These are phyloP conservation scores for Lagocephalus sceleratus DNA, from an alignment of 2,797 vertebrate genomes.

Conservation along the genomic window DNA sequence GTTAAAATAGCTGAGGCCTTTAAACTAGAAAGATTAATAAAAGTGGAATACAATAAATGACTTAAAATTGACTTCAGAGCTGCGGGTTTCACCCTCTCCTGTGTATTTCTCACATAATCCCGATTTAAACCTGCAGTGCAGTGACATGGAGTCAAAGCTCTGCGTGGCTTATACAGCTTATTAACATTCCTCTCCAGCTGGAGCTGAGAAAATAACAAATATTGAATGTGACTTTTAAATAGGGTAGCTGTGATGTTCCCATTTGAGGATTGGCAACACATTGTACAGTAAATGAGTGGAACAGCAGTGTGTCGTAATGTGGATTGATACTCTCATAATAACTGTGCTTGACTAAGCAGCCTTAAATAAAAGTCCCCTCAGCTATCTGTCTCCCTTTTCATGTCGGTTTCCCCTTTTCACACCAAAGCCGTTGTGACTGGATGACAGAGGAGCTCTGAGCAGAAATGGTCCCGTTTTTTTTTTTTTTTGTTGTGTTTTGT, in stretches of 20 bases:
- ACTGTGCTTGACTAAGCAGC: conserved; percentile 50
- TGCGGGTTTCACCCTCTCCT: conserved; percentile 25
- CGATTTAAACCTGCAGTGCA: conserved; percentile 45
- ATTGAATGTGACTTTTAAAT: conserved; percentile 60
- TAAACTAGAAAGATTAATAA: no score
- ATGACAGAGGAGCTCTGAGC: conserved; percentile 44
- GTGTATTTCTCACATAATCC: conserved; percentile 20
- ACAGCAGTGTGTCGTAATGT: conserved; percentile 57
- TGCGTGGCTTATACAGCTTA: conserved; percentile 38
- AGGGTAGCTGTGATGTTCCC: conserved; percentile 56
- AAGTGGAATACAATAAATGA: background rate
- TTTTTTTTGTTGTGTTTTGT: conserved; percentile 17
- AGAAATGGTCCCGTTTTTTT: conserved; percentile 38
- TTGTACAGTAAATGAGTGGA: conserved; percentile 52
- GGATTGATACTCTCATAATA: conserved; percentile 67
- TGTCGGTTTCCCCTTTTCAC: conserved; percentile 39
- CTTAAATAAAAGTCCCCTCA: conserved; percentile 43
- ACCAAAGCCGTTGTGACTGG: conserved; percentile 54
- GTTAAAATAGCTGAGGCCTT: no score
- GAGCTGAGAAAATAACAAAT: conserved; percentile 49
- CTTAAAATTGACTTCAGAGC: conserved; percentile 23
- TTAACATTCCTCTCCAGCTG: conserved; percentile 52
- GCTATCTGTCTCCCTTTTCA: conserved; percentile 55
- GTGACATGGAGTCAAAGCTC: conserved; percentile 40
- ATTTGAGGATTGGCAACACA: conserved; percentile 36